Conservation (phyloP, 1,140 invertebrate genomes). For the Euura lappo region DNA sequence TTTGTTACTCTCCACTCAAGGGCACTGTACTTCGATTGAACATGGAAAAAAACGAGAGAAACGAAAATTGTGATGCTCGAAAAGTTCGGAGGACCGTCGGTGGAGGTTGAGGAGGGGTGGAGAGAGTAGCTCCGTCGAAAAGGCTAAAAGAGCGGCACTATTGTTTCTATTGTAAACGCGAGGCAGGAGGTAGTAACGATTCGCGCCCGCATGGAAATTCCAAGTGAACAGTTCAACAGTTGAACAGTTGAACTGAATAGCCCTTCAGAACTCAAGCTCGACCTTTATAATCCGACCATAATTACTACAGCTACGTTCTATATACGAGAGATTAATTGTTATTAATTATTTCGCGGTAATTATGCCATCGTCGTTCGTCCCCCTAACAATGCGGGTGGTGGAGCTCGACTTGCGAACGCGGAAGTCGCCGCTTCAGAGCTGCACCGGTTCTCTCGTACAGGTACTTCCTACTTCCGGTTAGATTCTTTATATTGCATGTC, state of each 20-base stretch:
- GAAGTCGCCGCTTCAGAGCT: not conserved
- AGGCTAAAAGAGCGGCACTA: not conserved
- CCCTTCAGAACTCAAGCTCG: conserved; percentile 3
- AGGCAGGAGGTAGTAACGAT: not conserved
- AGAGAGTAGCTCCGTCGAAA: not conserved
- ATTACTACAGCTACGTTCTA: conserved; percentile 4
- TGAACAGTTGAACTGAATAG: not conserved
- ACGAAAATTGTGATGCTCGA: not conserved
- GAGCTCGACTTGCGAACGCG: not conserved
- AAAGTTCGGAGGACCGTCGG: conserved; percentile 25
- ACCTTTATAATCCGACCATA: conserved; percentile 5
- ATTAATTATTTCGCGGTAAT: conserved; percentile 7
- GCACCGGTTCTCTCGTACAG: not conserved
- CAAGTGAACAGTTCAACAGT: conserved; percentile 1
- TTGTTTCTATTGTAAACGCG: conserved; percentile 5
- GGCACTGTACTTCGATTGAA: not conserved
- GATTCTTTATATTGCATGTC: conserved; percentile 2
- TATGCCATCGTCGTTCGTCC: conserved; percentile 5
- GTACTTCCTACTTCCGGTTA: not conserved
- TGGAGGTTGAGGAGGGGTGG: conserved; percentile 27
- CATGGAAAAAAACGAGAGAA: not conserved
- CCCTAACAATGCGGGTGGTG: conserved; percentile 3
- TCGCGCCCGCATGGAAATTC: conserved; percentile 6
- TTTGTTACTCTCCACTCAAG: not conserved
- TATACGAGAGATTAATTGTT: conserved; percentile 7